A percentile compares a stretch with the other conserved stretches of the same genome.
Evolutionary conservation across 2,113 vertebrate species (phyloP).

Genomic region (Noctilio leporinus): DNA sequence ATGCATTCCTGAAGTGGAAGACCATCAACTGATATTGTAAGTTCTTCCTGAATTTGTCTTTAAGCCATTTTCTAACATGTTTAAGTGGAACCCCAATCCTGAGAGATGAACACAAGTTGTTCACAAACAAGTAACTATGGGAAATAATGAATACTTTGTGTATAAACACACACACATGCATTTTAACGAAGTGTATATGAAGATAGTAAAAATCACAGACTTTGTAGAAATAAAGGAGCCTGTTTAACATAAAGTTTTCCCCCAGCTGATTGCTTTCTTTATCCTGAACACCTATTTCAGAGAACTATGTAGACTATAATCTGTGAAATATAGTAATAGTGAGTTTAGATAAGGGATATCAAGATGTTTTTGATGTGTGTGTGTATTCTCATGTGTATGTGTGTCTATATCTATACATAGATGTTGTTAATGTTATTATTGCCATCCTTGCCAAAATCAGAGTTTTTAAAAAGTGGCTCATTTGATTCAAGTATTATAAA

Average conservation of each 20-base stretch:
- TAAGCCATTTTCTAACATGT: background rate
- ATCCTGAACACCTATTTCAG: background rate
- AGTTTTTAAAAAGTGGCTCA: background rate
- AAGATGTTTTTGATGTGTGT: background rate
- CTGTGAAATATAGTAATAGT: background rate
- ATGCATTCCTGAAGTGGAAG: background rate
- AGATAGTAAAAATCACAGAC: background rate
- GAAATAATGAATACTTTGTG: background rate
- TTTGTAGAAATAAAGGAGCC: background rate
- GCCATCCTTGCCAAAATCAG: background rate
- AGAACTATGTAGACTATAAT: background rate
- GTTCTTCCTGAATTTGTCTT: background rate
- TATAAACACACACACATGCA: background rate
- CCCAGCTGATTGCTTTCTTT: background rate
- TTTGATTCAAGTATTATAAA: background rate
- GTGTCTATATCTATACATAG: background rate
- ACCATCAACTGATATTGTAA: background rate
- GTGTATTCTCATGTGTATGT: background rate
- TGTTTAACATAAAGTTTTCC: background rate
- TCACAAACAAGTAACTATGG: background rate
- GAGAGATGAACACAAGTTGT: background rate
- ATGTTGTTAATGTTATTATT: background rate
- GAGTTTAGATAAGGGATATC: background rate
- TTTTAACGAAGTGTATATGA: background rate
- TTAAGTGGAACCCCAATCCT: background rate